Evolutionary conservation across 2,113 vertebrate genomes (phyloP).

Genomic region (Hiodon tergisus): DNA sequence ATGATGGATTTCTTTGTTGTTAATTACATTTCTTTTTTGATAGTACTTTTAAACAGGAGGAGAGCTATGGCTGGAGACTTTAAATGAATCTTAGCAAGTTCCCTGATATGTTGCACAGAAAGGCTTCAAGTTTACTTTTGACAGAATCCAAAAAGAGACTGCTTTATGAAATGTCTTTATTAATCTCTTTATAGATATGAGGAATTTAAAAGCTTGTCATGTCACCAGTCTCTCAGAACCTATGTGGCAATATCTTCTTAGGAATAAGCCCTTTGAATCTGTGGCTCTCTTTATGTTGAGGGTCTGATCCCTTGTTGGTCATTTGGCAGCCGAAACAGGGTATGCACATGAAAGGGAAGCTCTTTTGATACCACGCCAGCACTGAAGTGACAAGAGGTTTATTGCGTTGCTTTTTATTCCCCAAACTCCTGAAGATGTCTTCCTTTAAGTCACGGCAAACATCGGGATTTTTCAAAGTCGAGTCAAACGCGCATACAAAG

Average conservation of each 20-base stretch:
- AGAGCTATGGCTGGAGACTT: neutral
- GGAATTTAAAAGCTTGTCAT: neutral
- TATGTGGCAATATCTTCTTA: slow-evolving; percentile 10
- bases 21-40: neutral
- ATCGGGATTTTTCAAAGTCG: neutral
- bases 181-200: slow-evolving; percentile 11
- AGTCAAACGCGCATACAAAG: neutral
- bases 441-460: neutral
- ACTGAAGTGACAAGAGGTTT: slow-evolving; percentile 5
- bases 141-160: neutral
- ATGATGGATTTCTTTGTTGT: neutral
- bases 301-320: slow-evolving; percentile 7
- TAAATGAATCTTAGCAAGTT: neutral
- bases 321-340: neutral
- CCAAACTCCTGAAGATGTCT: neutral
- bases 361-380: neutral
- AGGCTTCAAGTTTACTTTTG: neutral
- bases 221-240: neutral
- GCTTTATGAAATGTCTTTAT: neutral
- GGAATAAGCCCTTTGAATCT: slow-evolving; percentile 13
- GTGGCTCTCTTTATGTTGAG: neutral
- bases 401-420: neutral
- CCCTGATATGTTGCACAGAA: neutral
- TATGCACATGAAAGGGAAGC: neutral
- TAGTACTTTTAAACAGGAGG: neutral